Evolutionary conservation across 2,797 vertebrate species (phyloP).

Genomic region (Adelosebastes latens): DNA sequence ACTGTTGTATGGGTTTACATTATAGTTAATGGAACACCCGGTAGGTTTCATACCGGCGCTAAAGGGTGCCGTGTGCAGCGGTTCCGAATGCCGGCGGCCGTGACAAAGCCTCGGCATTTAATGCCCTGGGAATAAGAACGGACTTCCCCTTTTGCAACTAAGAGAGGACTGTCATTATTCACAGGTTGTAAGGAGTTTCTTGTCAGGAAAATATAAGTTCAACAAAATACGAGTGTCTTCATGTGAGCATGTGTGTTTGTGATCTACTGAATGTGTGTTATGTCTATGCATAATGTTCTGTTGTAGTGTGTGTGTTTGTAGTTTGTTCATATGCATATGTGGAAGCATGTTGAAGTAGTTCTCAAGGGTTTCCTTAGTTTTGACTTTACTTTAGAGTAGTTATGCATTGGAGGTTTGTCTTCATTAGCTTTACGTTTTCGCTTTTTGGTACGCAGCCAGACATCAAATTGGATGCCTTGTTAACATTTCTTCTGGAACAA

Average conservation of each 20-base stretch:
- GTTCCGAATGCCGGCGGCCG: too few relatives aligned
- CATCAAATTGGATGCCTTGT: conserved; percentile 49
- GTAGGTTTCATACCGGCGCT: too few relatives aligned
- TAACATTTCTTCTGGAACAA: conserved; percentile 34
- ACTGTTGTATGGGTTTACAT: too few relatives aligned
- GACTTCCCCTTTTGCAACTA: too few relatives aligned
- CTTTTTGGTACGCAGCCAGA: conserved; percentile 15
- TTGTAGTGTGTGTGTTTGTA: neutral
- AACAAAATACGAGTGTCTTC: too few relatives aligned
- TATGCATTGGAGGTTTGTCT: conserved; percentile 40
- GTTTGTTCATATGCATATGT: neutral
- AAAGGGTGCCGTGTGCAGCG: too few relatives aligned
- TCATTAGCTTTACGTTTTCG: conserved; percentile 29
- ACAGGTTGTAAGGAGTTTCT: too few relatives aligned
- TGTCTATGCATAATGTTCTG: neutral
- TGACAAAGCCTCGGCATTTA: too few relatives aligned
- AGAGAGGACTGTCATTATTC: too few relatives aligned
- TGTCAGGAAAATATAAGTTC: too few relatives aligned
- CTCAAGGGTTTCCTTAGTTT: neutral
- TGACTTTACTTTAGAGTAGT: conserved; percentile 13
- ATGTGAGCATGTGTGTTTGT: neutral
- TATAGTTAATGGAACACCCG: too few relatives aligned
- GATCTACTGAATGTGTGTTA: neutral
- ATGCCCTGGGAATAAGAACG: too few relatives aligned
- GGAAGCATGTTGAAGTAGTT: neutral